phyloP scores from a whole-genome alignment of 1,140 invertebrate species.

The Drosophila trapezifrons region DNA sequence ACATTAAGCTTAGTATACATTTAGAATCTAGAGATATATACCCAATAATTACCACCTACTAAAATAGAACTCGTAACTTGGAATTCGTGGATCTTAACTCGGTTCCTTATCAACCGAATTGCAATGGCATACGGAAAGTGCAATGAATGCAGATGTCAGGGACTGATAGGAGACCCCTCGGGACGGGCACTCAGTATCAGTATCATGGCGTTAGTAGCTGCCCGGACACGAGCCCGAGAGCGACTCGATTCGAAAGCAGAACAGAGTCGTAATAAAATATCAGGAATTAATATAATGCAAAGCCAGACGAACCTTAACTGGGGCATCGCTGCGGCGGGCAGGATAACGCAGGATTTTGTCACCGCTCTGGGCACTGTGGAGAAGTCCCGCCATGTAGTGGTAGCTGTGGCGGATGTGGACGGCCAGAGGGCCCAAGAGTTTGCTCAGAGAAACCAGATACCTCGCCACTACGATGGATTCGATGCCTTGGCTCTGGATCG shows the following conservation, averaged over 20 bases:
- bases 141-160: conserved; percentile 68
- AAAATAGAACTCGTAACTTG: background rate
- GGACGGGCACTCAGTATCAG: conserved; percentile 32
- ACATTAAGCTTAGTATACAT: no score
- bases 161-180: conserved; percentile 57
- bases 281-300: conserved; percentile 38
- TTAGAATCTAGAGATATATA: no score
- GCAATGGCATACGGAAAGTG: conserved; percentile 58
- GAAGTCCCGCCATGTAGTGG: conserved; percentile 87
- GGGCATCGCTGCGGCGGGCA: conserved; percentile 91
- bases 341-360: conserved; percentile 92
- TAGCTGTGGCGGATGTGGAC: conserved; percentile 91
- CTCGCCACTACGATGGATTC: conserved; percentile 90
- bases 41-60: background rate
- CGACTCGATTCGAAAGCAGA: conserved; percentile 33
- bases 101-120: conserved; percentile 56
- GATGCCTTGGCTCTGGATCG: conserved; percentile 89
- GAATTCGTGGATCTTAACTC: background rate
- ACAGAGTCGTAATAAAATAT: conserved; percentile 2
- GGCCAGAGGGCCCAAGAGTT: conserved; percentile 89
- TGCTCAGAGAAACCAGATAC: conserved; percentile 88
- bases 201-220: conserved; percentile 49
- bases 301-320: conserved; percentile 84
- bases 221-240: conserved; percentile 37
- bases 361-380: conserved; percentile 88